Conservation (phyloP, 2,888 invertebrate genomes). For the Xestobium rufovillosum region DNA sequence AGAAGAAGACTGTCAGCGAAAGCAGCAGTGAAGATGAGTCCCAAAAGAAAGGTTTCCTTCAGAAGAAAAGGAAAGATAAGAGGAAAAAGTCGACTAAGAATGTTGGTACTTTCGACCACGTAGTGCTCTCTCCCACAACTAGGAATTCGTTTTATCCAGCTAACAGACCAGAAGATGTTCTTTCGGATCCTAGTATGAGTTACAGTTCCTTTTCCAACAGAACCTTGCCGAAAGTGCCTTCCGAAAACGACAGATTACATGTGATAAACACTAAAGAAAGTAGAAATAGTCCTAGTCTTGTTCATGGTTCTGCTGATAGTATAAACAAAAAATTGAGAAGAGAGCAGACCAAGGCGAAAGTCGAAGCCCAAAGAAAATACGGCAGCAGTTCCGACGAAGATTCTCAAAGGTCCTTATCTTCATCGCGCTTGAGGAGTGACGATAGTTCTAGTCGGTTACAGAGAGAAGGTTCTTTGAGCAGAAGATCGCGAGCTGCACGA, state of each 20-base stretch:
- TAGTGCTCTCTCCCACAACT: slow-evolving; percentile 41
- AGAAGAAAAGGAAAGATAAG: slow-evolving; percentile 41
- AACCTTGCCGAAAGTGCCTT: slow-evolving; percentile 27
- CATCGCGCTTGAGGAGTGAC: slow-evolving; percentile 60
- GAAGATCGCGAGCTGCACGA: slow-evolving; percentile 63
- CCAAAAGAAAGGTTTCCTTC: slow-evolving; percentile 37
- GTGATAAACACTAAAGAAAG: too few relatives aligned
- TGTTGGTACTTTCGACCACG: slow-evolving; percentile 59
- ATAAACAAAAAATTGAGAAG: slow-evolving; percentile 49
- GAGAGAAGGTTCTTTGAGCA: slow-evolving; percentile 50
- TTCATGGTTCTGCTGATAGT: slow-evolving; percentile 44
- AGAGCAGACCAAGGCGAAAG: slow-evolving; percentile 57
- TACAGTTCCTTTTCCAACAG: slow-evolving; percentile 30
- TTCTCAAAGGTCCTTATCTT: slow-evolving; percentile 60
- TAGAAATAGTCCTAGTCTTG: too few relatives aligned
- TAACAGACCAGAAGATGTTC: slow-evolving; percentile 42
- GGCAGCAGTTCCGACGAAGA: slow-evolving; percentile 68
- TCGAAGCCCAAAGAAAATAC: slow-evolving; percentile 56
- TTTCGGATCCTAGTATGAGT: slow-evolving; percentile 50
- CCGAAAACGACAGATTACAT: too few relatives aligned
- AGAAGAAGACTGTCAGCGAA: slow-evolving; percentile 60
- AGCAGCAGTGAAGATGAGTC: slow-evolving; percentile 48
- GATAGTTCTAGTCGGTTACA: slow-evolving; percentile 50
- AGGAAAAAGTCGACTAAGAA: slow-evolving; percentile 49
- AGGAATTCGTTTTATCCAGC: slow-evolving; percentile 23